Conservation (phyloP, 2,888 invertebrate genomes). For the Campopleginae sp. region DNA sequence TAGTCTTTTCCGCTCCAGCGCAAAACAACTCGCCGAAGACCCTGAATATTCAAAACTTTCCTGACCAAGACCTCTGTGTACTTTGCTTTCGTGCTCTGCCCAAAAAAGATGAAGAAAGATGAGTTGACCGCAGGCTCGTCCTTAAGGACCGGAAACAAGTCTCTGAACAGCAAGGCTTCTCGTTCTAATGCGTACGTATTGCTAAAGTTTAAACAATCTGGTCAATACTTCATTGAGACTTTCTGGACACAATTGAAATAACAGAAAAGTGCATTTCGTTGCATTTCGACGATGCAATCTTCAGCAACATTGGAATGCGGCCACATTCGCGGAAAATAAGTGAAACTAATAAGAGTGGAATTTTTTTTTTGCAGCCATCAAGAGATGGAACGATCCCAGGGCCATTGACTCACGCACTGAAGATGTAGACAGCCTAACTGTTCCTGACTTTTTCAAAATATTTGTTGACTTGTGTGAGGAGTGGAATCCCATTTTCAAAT, state of each 20-base stretch:
- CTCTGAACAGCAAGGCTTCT: not conserved
- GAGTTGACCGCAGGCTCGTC: not conserved
- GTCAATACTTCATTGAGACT: not conserved
- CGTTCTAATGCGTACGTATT: not conserved
- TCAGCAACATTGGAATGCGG: not conserved
- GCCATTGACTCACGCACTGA: not conserved
- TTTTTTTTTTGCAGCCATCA: not conserved
- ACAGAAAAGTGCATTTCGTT: not conserved
- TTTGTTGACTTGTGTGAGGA: not conserved
- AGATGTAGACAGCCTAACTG: not conserved
- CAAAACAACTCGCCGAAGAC: conserved; percentile 32
- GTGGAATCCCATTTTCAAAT: not conserved
- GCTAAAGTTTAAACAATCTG: not conserved
- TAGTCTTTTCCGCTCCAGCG: conserved; percentile 12
- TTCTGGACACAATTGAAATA: not conserved
- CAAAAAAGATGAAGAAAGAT: not conserved
- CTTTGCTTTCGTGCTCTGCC: conserved; percentile 2
- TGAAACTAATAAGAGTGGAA: not conserved
- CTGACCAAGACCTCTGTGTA: conserved; percentile 8
- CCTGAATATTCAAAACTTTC: conserved; percentile 60
- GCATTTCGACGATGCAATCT: not conserved
- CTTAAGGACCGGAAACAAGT: not conserved
- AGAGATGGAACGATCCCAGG: not conserved
- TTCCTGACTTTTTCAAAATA: not conserved
- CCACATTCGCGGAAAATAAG: not conserved